Base-by-base conservation (phyloP, 2,113 vertebrate species). In the Nyctereutes procyonoides region DNA sequence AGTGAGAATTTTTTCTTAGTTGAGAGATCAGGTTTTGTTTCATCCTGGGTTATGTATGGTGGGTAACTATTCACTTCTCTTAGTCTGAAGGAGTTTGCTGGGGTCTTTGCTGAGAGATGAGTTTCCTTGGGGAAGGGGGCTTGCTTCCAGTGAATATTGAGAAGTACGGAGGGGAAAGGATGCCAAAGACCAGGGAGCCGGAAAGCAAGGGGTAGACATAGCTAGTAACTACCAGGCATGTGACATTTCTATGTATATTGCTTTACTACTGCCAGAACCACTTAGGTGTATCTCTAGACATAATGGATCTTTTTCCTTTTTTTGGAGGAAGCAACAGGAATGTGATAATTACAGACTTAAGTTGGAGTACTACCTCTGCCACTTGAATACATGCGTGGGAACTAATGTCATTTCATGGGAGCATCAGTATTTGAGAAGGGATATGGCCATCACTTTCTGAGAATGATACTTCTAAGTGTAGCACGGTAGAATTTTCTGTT, bases 1-100 rank as follows among this genome's bases (percentile, higher is more conserved):
- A 24, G 82, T 9, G 85, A 86, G 55, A 63, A 91, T 85, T 94
- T 93, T 95, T 80, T 88, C 88, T 84, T 53, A 58, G 22, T 8
- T 43, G 84, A 26, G 62, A 43, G n/a, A 85, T 63, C 53, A 5
- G 20, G 20, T 92, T 96, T 93, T 96, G 35, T 77, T 32, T 88
- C 30, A 30, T 58, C 51, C 87, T 80, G 69, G 13, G 17, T 60
- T 76, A n/a, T 55, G 2, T 79, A 24, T 26, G 92, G 62, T 93
- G 80, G 63, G 60, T 88, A 51, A 20, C 32, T 4, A 32, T 77
- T 63, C 14, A 38, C 53, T 83, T 88, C n/a, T 63, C 13, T 67
- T 73, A 43, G 71, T 76, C 20, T 91, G 67, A 83, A 80, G 56
- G 43, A 91, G 16, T 81, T 53, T 88, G 24, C 77, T 88, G 77